A percentile compares a stretch with the other conserved stretches of the same genome.
phyloP scores from a whole-genome alignment of 2,797 vertebrate species.

The Eupleurogrammus muticus region DNA sequence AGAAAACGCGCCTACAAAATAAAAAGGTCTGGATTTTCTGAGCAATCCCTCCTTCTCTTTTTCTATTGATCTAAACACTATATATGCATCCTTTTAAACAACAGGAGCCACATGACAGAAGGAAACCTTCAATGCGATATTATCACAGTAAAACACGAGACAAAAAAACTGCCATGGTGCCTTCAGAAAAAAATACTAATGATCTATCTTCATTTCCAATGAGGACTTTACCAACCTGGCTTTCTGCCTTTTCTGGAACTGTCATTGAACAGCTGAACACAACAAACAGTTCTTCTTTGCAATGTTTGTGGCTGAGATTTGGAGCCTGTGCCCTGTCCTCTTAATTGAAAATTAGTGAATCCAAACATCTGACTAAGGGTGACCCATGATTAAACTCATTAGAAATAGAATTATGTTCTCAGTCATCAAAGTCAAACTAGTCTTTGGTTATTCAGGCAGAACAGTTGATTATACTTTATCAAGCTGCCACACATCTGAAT shows the following conservation, averaged over 20 bases:
- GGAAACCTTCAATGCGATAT: constrained; percentile 41
- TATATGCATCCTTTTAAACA: constrained; percentile 44
- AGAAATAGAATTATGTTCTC: constrained; percentile 72
- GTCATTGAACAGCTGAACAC: constrained; percentile 25
- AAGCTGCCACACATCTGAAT: background rate
- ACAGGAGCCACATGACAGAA: constrained; percentile 21
- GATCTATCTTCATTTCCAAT: constrained; percentile 41
- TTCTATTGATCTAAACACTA: constrained; percentile 32
- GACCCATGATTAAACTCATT: constrained; percentile 74
- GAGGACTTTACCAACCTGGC: constrained; percentile 6
- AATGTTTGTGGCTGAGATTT: constrained; percentile 38
- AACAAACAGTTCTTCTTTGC: constrained; percentile 43
- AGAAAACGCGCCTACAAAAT: constrained; percentile 32
- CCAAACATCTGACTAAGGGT: constrained; percentile 66
- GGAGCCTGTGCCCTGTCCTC: constrained; percentile 39
- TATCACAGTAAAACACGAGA: constrained; percentile 39
- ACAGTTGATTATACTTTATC: constrained; percentile 18
- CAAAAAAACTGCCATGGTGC: constrained; percentile 41
- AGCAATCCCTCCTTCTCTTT: constrained; percentile 39
- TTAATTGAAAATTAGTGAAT: constrained; percentile 78
- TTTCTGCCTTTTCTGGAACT: constrained; percentile 9
- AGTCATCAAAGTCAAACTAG: constrained; percentile 57
- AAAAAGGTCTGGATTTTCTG: constrained; percentile 37
- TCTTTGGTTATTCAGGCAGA: constrained; percentile 29
- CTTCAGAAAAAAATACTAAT: constrained; percentile 20